Conservation (phyloP, 2,797 vertebrate genomes). For the Anguilla megastoma region DNA sequence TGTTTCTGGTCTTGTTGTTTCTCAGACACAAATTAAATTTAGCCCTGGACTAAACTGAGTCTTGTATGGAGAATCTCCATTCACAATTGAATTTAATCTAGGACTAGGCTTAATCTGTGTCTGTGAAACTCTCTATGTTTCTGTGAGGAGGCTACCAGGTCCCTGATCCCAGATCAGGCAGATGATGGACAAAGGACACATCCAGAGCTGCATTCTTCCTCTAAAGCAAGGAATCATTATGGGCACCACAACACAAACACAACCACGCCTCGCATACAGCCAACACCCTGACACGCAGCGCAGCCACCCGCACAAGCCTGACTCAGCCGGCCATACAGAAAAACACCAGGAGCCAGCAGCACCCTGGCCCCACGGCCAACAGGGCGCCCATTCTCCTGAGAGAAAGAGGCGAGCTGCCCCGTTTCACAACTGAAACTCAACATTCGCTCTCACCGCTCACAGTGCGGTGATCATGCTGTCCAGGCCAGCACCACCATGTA, state of each 20-base stretch:
- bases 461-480: background rate
- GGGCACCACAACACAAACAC: conserved; percentile 1
- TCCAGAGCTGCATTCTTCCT: background rate
- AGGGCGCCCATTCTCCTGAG: background rate
- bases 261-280: conserved; percentile 1
- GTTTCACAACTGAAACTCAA: background rate
- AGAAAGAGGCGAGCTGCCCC: background rate
- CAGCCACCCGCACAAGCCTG: background rate
- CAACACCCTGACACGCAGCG: conserved; percentile 5
- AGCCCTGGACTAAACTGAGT: no score
- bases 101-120: no score
- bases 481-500: background rate
- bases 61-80: no score
- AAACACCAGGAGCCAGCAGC: background rate
- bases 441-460: background rate
- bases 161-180: background rate
- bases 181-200: background rate
- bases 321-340: background rate
- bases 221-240: background rate
- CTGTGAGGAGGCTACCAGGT: background rate
- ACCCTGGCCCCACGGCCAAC: background rate
- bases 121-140: background rate
- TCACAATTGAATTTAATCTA: no score
- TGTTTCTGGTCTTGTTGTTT: no score
- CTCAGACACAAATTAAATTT: no score